Evolutionary conservation across 2,113 vertebrate genomes (phyloP).

Genomic region (Erpornis zantholeuca): DNA sequence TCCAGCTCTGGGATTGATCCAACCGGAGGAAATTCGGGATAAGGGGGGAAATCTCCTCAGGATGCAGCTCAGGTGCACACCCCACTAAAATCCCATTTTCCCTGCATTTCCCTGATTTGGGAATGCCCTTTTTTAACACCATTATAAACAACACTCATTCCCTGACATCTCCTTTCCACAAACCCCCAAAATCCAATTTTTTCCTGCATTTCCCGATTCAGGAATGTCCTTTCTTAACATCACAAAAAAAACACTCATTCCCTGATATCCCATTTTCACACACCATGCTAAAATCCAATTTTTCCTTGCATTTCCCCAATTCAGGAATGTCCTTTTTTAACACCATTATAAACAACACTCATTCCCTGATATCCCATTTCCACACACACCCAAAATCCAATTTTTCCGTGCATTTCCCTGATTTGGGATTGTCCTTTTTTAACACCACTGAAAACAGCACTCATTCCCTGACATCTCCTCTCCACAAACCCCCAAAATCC

Average conservation of each 20-base stretch:
- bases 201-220: neutral
- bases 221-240: neutral
- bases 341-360: fast-evolving
- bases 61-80: neutral
- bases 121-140: neutral
- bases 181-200: neutral
- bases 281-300: fast-evolving
- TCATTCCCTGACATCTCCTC: neutral
- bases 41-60: neutral
- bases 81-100: neutral
- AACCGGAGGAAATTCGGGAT: neutral
- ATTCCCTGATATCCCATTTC: neutral
- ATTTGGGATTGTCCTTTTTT: neutral
- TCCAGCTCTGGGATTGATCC: neutral
- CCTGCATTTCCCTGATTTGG: fast-evolving
- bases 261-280: no score
- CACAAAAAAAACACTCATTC: neutral
- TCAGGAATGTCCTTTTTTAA: neutral
- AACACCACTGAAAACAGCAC: fast-evolving
- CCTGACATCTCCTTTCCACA: fast-evolving
- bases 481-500: fast-evolving
- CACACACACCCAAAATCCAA: neutral
- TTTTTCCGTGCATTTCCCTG: neutral
- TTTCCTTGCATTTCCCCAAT: neutral
- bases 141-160: fast-evolving